Percentiles rank a stretch among this genome's conserved stretches.
These are phyloP conservation scores for Acanthornis magna DNA, from an alignment of 2,797 vertebrate genomes.

Conservation along the genomic window DNA sequence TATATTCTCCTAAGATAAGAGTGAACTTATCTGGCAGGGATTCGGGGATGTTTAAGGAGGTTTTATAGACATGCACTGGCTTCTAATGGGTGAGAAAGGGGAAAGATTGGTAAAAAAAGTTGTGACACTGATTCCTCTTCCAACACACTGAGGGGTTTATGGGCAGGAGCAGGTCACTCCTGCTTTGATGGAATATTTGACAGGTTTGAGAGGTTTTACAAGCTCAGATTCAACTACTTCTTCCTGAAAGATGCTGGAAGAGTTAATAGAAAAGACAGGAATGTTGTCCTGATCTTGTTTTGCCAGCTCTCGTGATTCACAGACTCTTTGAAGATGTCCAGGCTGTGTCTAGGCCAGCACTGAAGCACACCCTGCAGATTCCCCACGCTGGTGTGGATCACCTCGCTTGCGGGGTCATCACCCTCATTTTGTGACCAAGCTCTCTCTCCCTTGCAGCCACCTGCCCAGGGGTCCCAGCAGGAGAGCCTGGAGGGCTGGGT, in stretches of 20 bases:
- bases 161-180: not conserved
- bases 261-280: not conserved
- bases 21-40: not conserved
- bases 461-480: not conserved
- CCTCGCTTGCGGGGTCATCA: not conserved
- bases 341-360: slow-evolving; percentile 45
- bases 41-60: not conserved
- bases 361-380: slow-evolving; percentile 20
- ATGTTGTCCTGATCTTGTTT: not conserved
- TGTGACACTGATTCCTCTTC: not conserved
- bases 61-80: not conserved
- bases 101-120: not conserved
- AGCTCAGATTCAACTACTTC: not conserved
- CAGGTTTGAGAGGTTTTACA: not conserved
- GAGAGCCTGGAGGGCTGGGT: not conserved
- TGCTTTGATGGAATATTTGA: not conserved
- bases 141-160: not conserved
- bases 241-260: not conserved
- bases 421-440: not conserved
- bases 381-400: not conserved
- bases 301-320: not conserved
- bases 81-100: not conserved
- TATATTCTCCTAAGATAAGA: not conserved
- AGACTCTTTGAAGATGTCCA: not conserved
- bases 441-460: not conserved